Conservation (phyloP, 30 jellyfish, hydroid and myxozoan genomes). For the Clytia hemisphaerica region DNA sequence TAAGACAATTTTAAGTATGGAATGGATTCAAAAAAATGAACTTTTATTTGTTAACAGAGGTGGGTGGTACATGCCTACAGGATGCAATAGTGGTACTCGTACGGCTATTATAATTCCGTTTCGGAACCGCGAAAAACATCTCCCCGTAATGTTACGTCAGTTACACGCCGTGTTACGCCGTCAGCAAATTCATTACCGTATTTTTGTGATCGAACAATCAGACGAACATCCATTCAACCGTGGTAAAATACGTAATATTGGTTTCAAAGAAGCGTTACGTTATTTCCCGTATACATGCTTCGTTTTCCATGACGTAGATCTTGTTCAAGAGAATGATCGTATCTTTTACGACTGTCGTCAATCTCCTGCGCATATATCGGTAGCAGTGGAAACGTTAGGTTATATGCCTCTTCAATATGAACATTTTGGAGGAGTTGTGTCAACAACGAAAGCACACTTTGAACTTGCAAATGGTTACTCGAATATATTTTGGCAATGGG, state of each 20-base stretch:
- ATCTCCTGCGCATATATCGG: slow-evolving; percentile 34
- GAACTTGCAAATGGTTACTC: too few relatives aligned
- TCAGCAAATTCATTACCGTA: slow-evolving; percentile 34
- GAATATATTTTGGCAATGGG: too few relatives aligned
- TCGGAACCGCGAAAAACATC: slow-evolving; percentile 29
- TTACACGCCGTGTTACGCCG: slow-evolving; percentile 22
- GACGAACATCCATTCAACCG: slow-evolving; percentile 35
- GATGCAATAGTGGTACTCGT: too few relatives aligned
- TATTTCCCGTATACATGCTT: slow-evolving; percentile 23
- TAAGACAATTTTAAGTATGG: too few relatives aligned
- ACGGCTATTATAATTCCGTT: slow-evolving; percentile 32
- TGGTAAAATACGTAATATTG: slow-evolving; percentile 42
- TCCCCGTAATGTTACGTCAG: slow-evolving; percentile 25
- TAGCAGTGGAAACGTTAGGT: slow-evolving; percentile 29
- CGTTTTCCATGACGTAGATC: slow-evolving; percentile 38
- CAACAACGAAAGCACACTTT: too few relatives aligned
- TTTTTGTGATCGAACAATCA: slow-evolving; percentile 31
- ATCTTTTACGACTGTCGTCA: slow-evolving; percentile 25
- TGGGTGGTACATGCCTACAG: too few relatives aligned
- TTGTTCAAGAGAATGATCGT: slow-evolving; percentile 41
- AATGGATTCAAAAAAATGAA: too few relatives aligned
- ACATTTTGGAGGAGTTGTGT: too few relatives aligned
- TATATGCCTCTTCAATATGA: too few relatives aligned
- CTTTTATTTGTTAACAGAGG: too few relatives aligned
- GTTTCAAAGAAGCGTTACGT: slow-evolving; percentile 31